These are phyloP conservation scores for Epizoanthus fatuus DNA, from an alignment of 92 coral and sea anemone species.

Conservation along the genomic window DNA sequence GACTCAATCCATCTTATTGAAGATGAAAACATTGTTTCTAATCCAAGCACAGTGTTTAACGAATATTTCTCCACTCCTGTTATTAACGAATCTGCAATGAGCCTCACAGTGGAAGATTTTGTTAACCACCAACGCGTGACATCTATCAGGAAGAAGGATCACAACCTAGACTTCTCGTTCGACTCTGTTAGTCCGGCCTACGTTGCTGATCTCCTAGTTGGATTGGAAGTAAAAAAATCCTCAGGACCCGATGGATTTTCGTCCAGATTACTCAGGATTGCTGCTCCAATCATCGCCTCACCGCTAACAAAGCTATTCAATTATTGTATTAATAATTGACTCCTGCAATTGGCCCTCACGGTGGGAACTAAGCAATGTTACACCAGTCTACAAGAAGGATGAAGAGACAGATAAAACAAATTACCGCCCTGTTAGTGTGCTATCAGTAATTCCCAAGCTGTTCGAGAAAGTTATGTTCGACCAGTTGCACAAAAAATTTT, in stretches of 20 bases:
- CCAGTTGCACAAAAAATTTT: no score
- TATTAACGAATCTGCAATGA: background rate
- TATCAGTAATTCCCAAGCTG: no score
- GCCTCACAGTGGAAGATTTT: constrained; percentile 20
- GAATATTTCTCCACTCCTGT: constrained; percentile 21
- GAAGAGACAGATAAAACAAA: background rate
- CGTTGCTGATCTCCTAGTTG: constrained; percentile 39
- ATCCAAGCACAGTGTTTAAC: constrained; percentile 25
- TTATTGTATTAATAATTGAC: no score
- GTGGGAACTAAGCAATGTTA: no score
- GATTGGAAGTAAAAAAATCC: constrained; percentile 35
- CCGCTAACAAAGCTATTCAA: no score
- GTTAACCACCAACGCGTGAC: constrained; percentile 37
- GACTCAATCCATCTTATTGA: constrained; percentile 3
- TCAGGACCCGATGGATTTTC: constrained; percentile 45
- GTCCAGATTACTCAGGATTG: constrained; percentile 29
- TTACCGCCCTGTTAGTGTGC: constrained; percentile 63
- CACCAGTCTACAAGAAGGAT: no score
- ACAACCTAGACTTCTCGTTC: constrained; percentile 50
- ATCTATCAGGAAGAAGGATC: constrained; percentile 27
- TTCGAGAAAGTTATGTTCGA: no score
- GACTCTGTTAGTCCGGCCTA: constrained; percentile 5
- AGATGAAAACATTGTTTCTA: constrained; percentile 23
- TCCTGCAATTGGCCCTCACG: no score
- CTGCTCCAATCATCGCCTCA: constrained; percentile 38